Percentiles rank a stretch among this genome's conserved stretches.
These are phyloP conservation scores for Dione juno DNA, from an alignment of 2,888 invertebrate species.

Conservation along the genomic window DNA sequence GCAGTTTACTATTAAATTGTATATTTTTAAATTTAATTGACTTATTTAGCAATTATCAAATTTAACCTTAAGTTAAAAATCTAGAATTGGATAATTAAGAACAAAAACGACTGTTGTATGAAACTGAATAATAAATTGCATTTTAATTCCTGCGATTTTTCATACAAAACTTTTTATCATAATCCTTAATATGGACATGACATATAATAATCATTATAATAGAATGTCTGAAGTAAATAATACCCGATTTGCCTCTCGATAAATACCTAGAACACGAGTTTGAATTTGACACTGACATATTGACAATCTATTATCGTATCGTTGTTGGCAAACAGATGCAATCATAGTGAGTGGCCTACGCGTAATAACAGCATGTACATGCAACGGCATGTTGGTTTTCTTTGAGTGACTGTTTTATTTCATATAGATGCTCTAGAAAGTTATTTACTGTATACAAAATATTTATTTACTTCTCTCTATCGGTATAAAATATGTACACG, in stretches of 20 bases:
- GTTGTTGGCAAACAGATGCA: conserved; percentile 32
- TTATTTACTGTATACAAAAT: background rate
- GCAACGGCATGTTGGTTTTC: conserved; percentile 24
- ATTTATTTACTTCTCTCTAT: no score
- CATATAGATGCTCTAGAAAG: background rate
- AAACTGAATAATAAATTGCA: no score
- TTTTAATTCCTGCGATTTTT: no score
- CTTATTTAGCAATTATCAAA: background rate
- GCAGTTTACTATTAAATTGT: no score
- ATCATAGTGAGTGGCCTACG: conserved; percentile 22
- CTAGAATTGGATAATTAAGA: no score
- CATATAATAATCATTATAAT: background rate
- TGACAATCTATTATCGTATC: conserved; percentile 34
- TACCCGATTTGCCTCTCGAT: background rate
- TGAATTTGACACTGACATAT: conserved; percentile 25
- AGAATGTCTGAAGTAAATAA: conserved; percentile 5
- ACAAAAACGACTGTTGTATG: no score
- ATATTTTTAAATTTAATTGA: background rate
- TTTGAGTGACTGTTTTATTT: conserved; percentile 5
- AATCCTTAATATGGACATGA: background rate
- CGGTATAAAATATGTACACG: no score
- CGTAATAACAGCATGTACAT: conserved; percentile 24
- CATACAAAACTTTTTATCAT: no score
- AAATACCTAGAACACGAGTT: conserved; percentile 5
- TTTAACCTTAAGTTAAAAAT: background rate